Conservation (phyloP, 2,113 vertebrate genomes). For the Apteryx mantelli region DNA sequence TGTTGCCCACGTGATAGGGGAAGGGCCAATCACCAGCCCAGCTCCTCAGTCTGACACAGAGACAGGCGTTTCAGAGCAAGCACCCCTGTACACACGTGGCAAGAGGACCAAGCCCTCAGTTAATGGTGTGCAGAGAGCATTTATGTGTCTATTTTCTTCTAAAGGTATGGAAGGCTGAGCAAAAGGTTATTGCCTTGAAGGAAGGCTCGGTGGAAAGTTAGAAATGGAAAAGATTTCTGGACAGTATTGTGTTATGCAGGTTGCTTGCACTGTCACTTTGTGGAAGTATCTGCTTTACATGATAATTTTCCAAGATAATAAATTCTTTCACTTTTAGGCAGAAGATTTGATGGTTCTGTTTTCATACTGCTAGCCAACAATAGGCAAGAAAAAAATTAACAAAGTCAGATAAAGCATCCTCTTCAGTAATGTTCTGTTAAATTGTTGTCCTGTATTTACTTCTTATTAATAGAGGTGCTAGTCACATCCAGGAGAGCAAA, state of each 20-base stretch:
- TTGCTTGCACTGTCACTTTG: not conserved
- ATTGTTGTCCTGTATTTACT: not conserved
- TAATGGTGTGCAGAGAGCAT: not conserved
- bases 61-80: too few species aligned
- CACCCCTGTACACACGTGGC: not conserved
- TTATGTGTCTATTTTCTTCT: not conserved
- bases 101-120: not conserved
- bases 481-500: not conserved
- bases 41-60: too few species aligned
- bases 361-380: not conserved
- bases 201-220: not conserved
- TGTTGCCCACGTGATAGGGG: too few species aligned
- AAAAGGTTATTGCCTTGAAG: not conserved
- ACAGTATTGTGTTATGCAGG: not conserved
- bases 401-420: not conserved
- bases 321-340: not conserved
- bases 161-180: not conserved
- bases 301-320: not conserved
- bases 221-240: not conserved
- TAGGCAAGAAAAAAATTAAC: not conserved
- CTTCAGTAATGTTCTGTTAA: not conserved
- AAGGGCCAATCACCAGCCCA: too few species aligned
- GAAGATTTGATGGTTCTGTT: not conserved
- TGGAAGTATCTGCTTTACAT: not conserved
- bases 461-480: not conserved